A percentile compares a stretch with the other conserved stretches of the same genome.
Conservation (phyloP, 2,113 vertebrate species). For the Nesogale talazaci region DNA sequence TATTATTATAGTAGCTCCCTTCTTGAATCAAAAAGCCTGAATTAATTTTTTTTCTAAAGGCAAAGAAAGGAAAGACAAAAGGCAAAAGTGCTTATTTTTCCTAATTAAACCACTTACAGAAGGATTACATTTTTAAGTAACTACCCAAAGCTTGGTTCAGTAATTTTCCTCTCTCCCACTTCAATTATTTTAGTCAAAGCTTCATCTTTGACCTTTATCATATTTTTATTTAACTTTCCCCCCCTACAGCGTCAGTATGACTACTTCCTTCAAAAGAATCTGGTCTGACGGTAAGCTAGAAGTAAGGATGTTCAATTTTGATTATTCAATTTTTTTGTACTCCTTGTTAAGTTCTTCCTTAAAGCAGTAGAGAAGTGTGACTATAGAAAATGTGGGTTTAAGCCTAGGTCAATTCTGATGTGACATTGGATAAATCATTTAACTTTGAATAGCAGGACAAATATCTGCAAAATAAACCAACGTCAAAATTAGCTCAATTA, state of each 20-base stretch:
- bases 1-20: background rate
- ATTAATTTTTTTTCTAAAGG: slow-evolving; percentile 8
- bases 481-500: background rate
- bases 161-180: background rate
- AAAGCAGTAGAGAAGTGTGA: background rate
- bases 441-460: background rate
- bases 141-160: background rate
- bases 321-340: slow-evolving; percentile 14
- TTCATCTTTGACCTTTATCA: background rate
- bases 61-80: background rate
- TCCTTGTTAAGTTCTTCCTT: background rate
- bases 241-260: background rate
- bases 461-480: background rate
- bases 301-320: background rate
- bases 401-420: background rate
- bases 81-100: background rate
- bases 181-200: background rate
- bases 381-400: background rate
- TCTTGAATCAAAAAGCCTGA: background rate
- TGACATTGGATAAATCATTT: background rate
- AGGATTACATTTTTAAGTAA: background rate
- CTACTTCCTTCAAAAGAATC: background rate
- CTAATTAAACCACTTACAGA: slow-evolving; percentile 14
- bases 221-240: background rate
- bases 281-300: background rate